These are phyloP conservation scores for Synodontis membranacea DNA, from an alignment of 2,113 vertebrate genomes.

Conservation along the genomic window DNA sequence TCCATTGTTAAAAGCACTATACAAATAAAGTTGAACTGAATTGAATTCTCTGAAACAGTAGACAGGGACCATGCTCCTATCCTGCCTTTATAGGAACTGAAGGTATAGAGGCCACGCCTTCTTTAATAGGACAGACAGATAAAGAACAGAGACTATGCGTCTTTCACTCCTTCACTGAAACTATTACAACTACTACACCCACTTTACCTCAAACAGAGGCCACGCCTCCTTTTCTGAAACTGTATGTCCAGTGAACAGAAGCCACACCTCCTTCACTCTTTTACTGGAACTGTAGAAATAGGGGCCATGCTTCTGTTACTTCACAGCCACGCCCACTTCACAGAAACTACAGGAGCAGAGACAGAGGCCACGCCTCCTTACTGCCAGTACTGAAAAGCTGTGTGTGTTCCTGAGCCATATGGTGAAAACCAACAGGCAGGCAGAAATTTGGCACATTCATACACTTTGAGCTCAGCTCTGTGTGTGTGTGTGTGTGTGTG, in stretches of 20 bases:
- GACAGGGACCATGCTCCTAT: not conserved
- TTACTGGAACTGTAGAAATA: not conserved
- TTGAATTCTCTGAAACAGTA: not conserved
- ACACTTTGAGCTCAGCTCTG: constrained; percentile 19
- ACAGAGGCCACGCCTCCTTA: not conserved
- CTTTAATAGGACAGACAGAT: not conserved
- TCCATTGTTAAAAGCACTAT: too few species aligned
- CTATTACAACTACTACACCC: not conserved
- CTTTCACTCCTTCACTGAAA: not conserved
- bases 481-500: not conserved
- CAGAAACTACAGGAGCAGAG: not conserved
- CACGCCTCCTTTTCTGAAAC: not conserved
- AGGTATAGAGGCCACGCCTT: not conserved
- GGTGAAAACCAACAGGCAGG: constrained; percentile 36
- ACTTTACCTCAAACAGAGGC: not conserved
- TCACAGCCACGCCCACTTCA: not conserved
- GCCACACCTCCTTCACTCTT: not conserved
- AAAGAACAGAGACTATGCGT: not conserved
- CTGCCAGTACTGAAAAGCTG: not conserved
- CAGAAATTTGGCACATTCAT: constrained; percentile 40
- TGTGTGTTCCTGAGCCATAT: constrained; percentile 16
- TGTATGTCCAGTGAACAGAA: not conserved
- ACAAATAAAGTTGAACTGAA: too few species aligned
- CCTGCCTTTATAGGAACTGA: not conserved
- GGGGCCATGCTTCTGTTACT: not conserved